Base-by-base conservation (phyloP, 2,888 invertebrate genomes). In the Anaspis maculata region DNA sequence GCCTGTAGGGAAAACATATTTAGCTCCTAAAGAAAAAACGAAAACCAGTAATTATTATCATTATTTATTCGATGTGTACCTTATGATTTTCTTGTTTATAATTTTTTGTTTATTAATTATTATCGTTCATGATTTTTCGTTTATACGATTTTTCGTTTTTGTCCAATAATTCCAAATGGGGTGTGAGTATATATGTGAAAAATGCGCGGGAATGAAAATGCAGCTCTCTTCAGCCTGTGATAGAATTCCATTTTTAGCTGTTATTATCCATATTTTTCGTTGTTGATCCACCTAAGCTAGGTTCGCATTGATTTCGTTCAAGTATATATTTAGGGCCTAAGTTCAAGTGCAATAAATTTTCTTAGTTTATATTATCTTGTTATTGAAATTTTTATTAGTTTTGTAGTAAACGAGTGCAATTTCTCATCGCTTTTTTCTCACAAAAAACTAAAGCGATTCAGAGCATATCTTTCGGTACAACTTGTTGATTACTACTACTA, bases 161-260 rank as follows among this genome's bases (percentile, higher is more conserved):
- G n/a, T n/a, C n/a, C n/a, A n/a, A n/a, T n/a, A n/a, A n/a, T n/a
- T n/a, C n/a, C n/a, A n/a, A n/a, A n/a, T n/a, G n/a, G n/a, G n/a
- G n/a, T n/a, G n/a, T n/a, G n/a, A n/a, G n/a, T n/a, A n/a, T n/a
- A n/a, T n/a, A n/a, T 30, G 31, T 35, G 31, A 35, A 35, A 25
- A 14, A 28, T 27, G 32, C 32, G 30, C n/a, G n/a, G n/a, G n/a
- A n/a, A n/a, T n/a, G n/a, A n/a, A n/a, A 30, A 32, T 49, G 48
- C 57, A 56, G 57, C 59, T 57, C 57, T 58, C n/a, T 56, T 56
- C 58, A 60, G 59, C 61, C 62, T 64, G 62, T 64, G 64, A 64
- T 64, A 64, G 58, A 59, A 51, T 39, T 48, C 44, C 45, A 34
- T 41, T n/a, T n/a, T n/a, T n/a, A n/a, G n/a, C n/a, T n/a, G n/a